Base-by-base conservation (phyloP, 2,888 invertebrate species). In the Noctua pronuba region DNA sequence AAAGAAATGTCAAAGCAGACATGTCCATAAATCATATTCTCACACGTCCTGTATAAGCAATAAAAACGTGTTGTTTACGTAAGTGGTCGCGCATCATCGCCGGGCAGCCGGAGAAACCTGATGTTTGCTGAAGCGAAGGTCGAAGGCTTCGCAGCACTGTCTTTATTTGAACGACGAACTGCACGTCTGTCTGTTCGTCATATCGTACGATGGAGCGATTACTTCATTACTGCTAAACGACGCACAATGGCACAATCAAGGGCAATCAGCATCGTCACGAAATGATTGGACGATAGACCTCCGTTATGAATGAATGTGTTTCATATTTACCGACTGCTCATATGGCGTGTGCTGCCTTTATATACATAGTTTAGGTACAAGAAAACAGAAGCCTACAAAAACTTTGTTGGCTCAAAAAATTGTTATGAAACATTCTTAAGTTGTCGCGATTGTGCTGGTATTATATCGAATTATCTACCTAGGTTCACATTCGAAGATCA, bases 191-290 rank as follows among this genome's bases (percentile, higher is more conserved):
- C 44, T 55, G 72, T 38, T 60, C 71, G 79, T 80, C 84, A 80
- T 77, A 77, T 83, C 75, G 79, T 66, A 85, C 74, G 84, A 84
- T 82, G 77, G 72, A 79, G 77, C 89, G 90, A 91, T 92, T 91
- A 90, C 90, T 88, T 88, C 87, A 91, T 92, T 89, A 90, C 78
- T 75, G 78, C 84, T 86, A 90, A 91, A 90, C 86, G 89, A 88
- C 88, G 85, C 83, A 86, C 85, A 85, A 87, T 87, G 69, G 80
- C 68, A 82, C 83, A 88, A 85, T 88, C 86, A 84, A 85, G 82
- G 84, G 78, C 86, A 88, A 88, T 88, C 88, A 83, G 64, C 80
- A 58, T 71, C 35, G 79, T 85, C 88, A 86, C 81, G 86, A 79
- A 82, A 87, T 83, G 80, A 87, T 85, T 80, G 79, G 71, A 31